Percentiles rank a stretch among this genome's conserved stretches.
These are phyloP conservation scores for Metaphire vulgaris DNA, from an alignment of 1,140 invertebrate genomes.

Conservation along the genomic window DNA sequence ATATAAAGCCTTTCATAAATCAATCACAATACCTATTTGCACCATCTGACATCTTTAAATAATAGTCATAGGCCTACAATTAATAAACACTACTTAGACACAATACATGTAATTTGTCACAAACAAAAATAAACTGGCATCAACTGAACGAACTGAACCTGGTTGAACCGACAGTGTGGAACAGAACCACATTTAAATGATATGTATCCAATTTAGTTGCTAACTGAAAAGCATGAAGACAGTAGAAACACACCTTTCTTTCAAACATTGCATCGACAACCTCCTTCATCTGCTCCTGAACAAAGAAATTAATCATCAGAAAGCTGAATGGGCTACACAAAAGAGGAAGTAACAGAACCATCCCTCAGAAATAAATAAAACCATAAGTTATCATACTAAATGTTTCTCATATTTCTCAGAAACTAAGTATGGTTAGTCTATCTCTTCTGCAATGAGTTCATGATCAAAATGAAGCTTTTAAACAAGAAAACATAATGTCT, in stretches of 20 bases:
- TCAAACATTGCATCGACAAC: constrained; percentile 97
- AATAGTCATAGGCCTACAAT: neutral
- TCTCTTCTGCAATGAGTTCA: neutral
- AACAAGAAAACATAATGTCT: no score
- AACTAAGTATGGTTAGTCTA: neutral
- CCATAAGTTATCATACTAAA: neutral
- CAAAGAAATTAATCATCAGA: neutral
- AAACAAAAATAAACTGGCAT: neutral
- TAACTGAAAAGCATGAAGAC: neutral
- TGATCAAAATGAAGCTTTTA: neutral
- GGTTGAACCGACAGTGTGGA: no score
- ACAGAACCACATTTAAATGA: no score
- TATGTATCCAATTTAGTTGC: no score
- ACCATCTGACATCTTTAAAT: no score
- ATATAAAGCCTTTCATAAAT: no score
- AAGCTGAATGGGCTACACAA: no score
- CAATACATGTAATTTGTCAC: neutral
- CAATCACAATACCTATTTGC: no score
- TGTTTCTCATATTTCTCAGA: no score
- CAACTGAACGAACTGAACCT: neutral
- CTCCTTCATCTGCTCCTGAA: constrained; percentile 64
- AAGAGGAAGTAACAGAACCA: neutral
- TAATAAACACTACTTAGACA: neutral
- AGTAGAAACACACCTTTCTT: constrained; percentile 56
- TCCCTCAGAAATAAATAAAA: neutral